Conservation (phyloP, 2,797 vertebrate genomes). For the Cyprinodon diabolis region DNA sequence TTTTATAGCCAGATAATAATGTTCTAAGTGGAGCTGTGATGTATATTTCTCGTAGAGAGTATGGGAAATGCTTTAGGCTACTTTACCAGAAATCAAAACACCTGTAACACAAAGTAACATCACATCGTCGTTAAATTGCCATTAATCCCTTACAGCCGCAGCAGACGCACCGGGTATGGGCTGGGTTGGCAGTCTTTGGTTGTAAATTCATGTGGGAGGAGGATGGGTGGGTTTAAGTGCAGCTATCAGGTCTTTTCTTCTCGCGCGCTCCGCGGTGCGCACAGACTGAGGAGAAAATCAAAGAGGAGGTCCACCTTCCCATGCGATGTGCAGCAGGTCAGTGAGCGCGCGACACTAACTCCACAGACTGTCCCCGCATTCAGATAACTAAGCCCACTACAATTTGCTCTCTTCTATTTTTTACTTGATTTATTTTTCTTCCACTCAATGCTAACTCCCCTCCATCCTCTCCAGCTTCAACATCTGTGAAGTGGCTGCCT, state of each 20-base stretch:
- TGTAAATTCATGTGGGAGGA: conserved; percentile 70
- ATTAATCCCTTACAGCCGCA: conserved; percentile 1
- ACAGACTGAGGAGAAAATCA: conserved; percentile 54
- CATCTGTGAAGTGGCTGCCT: conserved; percentile 72
- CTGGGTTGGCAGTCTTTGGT: conserved; percentile 56
- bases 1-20: background rate
- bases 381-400: conserved; percentile 30
- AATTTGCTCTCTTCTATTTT: background rate
- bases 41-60: background rate
- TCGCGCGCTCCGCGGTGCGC: conserved; percentile 60
- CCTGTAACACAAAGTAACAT: conserved; percentile 2
- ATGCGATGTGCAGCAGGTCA: conserved; percentile 48
- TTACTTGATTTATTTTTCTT: conserved; percentile 13
- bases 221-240: conserved; percentile 68
- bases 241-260: conserved; percentile 55
- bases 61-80: background rate
- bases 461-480: conserved; percentile 49
- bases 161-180: conserved; percentile 36
- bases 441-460: conserved; percentile 18
- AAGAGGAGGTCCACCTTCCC: conserved; percentile 45
- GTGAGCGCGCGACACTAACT: conserved; percentile 47
- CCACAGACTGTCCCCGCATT: conserved; percentile 13
- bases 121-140: conserved; percentile 12
- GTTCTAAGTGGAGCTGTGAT: background rate
- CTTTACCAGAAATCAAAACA: conserved; percentile 13